These are phyloP conservation scores for Sebastes paucispinis DNA, from an alignment of 2,797 vertebrate species.

Conservation along the genomic window DNA sequence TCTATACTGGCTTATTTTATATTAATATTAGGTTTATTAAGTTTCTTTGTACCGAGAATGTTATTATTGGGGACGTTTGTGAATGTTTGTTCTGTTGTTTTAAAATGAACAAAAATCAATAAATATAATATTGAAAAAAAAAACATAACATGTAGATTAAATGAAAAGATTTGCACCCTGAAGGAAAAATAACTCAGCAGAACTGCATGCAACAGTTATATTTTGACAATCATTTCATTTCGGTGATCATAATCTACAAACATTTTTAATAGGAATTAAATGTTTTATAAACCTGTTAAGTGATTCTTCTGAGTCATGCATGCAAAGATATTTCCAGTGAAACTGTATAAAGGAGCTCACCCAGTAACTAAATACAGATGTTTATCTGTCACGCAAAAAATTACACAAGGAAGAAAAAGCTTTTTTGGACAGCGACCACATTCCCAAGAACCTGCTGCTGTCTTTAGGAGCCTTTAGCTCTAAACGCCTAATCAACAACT, in stretches of 20 bases:
- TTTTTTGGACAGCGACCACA: not conserved
- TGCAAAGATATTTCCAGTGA: not conserved
- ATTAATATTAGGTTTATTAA: no score
- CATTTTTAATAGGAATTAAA: not conserved
- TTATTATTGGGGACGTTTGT: no score
- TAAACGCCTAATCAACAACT: slow-evolving; percentile 80
- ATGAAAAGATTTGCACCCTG: not conserved
- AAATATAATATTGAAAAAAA: no score
- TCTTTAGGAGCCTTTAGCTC: slow-evolving; percentile 82
- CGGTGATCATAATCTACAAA: not conserved
- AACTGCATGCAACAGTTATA: not conserved
- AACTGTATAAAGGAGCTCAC: not conserved
- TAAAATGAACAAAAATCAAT: no score
- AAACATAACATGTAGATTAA: not conserved
- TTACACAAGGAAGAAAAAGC: not conserved
- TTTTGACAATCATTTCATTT: not conserved
- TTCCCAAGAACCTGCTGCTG: slow-evolving; percentile 4
- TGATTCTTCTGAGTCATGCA: not conserved
- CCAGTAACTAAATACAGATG: not conserved
- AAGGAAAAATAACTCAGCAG: not conserved
- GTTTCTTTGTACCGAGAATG: no score
- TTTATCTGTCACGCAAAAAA: not conserved
- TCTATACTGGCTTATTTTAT: no score
- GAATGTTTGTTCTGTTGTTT: no score
- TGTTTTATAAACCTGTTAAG: not conserved